Evolutionary conservation across 1,140 invertebrate species (phyloP).

Genomic region (Cheumatopsyche charites): DNA sequence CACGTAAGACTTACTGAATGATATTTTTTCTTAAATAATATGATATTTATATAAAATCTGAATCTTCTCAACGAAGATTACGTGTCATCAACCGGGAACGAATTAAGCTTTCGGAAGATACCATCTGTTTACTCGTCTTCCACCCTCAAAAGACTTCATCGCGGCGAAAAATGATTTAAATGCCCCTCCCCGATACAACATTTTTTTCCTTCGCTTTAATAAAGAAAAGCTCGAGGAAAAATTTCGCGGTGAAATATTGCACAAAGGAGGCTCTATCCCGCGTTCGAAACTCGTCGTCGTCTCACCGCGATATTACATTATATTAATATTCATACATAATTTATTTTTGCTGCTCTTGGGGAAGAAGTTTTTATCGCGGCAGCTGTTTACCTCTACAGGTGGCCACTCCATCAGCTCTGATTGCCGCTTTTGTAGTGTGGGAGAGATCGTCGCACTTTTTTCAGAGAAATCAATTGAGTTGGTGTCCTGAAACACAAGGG

Average conservation of each 20-base stretch:
- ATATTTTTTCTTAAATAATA: too few relatives aligned
- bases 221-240: constrained; percentile 40
- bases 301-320: constrained; percentile 45
- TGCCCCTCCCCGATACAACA: constrained; percentile 8
- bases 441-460: background rate
- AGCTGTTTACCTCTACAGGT: constrained; percentile 46
- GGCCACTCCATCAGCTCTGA: constrained; percentile 45
- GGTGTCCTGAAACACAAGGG: too few relatives aligned
- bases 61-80: constrained; percentile 8
- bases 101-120: constrained; percentile 28
- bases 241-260: constrained; percentile 47
- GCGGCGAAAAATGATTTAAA: constrained; percentile 23
- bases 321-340: constrained; percentile 50
- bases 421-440: constrained; percentile 42
- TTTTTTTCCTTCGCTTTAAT: constrained; percentile 37
- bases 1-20: too few relatives aligned
- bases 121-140: constrained; percentile 33
- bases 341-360: constrained; percentile 44
- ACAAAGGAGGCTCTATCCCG: constrained; percentile 14
- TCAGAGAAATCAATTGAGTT: too few relatives aligned
- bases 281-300: constrained; percentile 21
- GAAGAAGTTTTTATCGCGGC: constrained; percentile 45
- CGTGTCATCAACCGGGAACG: constrained; percentile 7
- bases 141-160: constrained; percentile 1
- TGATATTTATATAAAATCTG: too few relatives aligned